Base-by-base conservation (phyloP, 2,113 vertebrate species). In the Andinoacara biseriatus region DNA sequence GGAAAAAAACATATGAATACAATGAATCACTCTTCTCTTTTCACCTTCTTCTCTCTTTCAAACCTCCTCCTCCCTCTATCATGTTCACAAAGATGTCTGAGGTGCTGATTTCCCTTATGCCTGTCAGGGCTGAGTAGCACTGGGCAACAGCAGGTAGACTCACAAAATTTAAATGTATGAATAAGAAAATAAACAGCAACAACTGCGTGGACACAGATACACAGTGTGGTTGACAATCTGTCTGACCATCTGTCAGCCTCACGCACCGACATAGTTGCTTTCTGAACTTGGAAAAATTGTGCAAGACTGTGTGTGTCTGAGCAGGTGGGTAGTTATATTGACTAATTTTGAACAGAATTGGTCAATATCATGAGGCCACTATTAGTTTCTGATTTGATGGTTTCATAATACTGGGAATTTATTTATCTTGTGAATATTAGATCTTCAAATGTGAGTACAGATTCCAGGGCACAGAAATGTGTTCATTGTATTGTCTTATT, bases 161-260 rank as follows among this genome's bases (percentile, higher is more conserved):
- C 67, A 60, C 74, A 79, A 91, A 88, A 88, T 65, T 74, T 83
- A 90, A 87, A 89, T 74, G 74, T 77, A 87, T 79, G 69, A 89
- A 87, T 75, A 72, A 74, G 57, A 83, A 72, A 86, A 81, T 85
- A 83, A 89, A 93, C 87, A 86, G 46, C 77, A 86, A 72, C 72
- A 63, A 54, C 49, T 2, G 38, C 24, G 2, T 35, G 56, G 58
- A 57, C 61, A 54, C 49, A 75, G 49, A 87, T 81, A 79, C 62
- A 24, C 33, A 31, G 61, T 74, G 76, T 76, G 60, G 80, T 15
- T 67, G 78, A 91, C 89, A 89, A 89, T 87, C 88, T 91, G 91
- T 82, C 58, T 83, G 84, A 81, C 87, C 89, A 91, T 89, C 92
- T 92, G 86, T 69, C 78, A 58, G 74, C 76, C 57, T 61, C 4